phyloP scores from a whole-genome alignment of 2,113 vertebrate genomes.

The Dermatemys mawii region DNA sequence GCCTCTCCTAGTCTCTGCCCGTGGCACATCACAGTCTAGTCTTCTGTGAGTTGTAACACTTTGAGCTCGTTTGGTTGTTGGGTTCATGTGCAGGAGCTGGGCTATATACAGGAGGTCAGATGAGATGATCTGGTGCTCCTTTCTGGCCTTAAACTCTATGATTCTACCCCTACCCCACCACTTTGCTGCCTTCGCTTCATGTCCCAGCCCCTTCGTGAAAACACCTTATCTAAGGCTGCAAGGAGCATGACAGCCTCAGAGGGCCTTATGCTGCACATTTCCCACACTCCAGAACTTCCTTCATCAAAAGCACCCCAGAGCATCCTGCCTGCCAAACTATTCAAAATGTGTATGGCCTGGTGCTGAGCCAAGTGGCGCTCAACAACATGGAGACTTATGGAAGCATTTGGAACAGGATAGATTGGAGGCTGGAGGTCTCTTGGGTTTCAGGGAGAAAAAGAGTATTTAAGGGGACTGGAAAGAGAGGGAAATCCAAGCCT shows the following conservation, averaged over 20 bases:
- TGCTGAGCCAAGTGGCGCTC: slow-evolving; percentile 2
- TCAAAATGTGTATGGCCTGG: slow-evolving; percentile 42
- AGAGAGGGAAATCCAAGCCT: slow-evolving; percentile 64
- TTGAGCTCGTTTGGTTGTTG: not conserved
- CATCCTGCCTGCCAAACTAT: not conserved
- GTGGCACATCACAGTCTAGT: not conserved
- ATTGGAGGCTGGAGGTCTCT: slow-evolving; percentile 62
- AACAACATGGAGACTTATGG: slow-evolving; percentile 40
- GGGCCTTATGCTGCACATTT: not conserved
- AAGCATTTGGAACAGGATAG: slow-evolving; percentile 58
- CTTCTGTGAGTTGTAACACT: not conserved
- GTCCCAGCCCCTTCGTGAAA: not conserved
- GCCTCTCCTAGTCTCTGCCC: not conserved
- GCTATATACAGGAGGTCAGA: not conserved
- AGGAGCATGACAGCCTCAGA: not conserved
- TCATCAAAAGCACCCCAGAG: not conserved
- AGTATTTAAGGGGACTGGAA: slow-evolving; percentile 56
- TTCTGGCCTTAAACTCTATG: not conserved
- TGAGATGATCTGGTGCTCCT: not conserved
- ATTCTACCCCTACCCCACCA: not conserved
- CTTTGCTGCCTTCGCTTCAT: not conserved
- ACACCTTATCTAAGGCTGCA: not conserved
- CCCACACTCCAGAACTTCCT: not conserved
- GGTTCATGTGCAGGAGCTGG: not conserved
- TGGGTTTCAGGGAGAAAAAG: slow-evolving; percentile 58